Evolutionary conservation across 2,113 vertebrate species (phyloP).

Genomic region (Pseudonaja textilis): DNA sequence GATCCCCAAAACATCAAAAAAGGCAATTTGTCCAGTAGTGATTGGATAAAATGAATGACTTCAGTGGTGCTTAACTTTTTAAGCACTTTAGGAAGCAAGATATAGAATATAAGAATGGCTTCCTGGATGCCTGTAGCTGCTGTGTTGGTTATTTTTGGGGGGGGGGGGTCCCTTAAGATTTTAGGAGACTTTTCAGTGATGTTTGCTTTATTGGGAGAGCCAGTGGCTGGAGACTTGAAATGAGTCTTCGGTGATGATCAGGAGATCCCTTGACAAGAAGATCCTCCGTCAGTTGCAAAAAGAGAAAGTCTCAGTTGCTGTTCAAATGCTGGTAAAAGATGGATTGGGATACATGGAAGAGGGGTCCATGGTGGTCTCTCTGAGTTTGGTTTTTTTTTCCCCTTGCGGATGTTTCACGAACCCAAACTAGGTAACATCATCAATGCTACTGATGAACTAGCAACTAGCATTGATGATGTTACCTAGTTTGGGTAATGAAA

Average conservation of each 20-base stretch:
- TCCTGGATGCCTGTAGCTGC: not conserved
- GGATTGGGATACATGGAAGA: not conserved
- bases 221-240: not conserved
- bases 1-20: conserved; percentile 36
- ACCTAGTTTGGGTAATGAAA: no score
- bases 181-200: rapidly evolving
- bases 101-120: no score
- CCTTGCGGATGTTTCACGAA: not conserved
- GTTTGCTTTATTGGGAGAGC: not conserved
- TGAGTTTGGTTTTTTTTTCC: no score
- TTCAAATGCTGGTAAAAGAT: not conserved
- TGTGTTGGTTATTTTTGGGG: not conserved
- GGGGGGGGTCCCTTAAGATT: not conserved
- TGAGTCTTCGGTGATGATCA: not conserved
- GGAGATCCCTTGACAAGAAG: not conserved
- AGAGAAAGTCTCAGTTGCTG: no score
- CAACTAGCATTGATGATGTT: not conserved
- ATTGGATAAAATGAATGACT: not conserved
- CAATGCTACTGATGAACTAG: not conserved
- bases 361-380: not conserved
- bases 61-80: not conserved
- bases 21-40: not conserved
- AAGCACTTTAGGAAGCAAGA: not conserved
- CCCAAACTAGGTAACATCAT: not conserved
- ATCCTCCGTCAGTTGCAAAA: not conserved